These are phyloP conservation scores for Prietella phreatophila DNA, from an alignment of 2,113 vertebrate species.

Conservation along the genomic window DNA sequence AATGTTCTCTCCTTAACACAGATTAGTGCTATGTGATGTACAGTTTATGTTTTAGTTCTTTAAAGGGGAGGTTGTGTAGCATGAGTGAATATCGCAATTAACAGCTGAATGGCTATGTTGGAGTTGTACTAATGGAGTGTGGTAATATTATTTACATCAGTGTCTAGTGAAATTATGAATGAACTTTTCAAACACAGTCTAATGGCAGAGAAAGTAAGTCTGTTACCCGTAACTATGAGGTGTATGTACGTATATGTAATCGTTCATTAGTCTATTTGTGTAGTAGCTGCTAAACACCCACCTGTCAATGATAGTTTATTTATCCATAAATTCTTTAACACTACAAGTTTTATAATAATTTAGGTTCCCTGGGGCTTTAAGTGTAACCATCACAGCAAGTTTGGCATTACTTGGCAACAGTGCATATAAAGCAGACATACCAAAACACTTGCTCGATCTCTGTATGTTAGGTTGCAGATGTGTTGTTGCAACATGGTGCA, in stretches of 20 bases:
- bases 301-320: neutral
- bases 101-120: neutral
- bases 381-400: neutral
- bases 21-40: neutral
- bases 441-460: neutral
- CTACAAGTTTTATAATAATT: neutral
- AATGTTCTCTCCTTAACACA: neutral
- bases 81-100: neutral
- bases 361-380: neutral
- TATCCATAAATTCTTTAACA: neutral
- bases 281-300: neutral
- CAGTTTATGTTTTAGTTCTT: neutral
- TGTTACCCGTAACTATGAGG: neutral
- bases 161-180: neutral
- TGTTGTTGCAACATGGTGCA: conserved; percentile 82
- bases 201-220: neutral
- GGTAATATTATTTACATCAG: neutral
- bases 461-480: conserved; percentile 81
- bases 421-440: neutral
- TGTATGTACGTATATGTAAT: neutral
- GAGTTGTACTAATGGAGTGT: neutral
- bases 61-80: neutral
- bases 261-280: neutral
- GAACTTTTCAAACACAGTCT: neutral
- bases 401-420: neutral